phyloP scores from a whole-genome alignment of 2,888 invertebrate genomes.

The Idaea straminata region DNA sequence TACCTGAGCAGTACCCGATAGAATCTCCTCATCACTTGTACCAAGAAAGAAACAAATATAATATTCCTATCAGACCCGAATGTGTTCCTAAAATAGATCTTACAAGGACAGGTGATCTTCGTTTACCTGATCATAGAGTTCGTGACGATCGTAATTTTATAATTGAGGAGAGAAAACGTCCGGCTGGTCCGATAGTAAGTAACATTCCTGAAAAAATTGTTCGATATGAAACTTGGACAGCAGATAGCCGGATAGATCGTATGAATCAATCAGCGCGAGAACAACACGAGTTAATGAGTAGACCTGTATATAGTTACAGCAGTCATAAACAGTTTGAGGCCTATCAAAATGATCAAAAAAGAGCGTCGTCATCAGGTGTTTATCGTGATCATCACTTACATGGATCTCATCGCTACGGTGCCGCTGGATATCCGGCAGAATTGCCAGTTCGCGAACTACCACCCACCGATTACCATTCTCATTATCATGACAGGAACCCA shows the following conservation, averaged over 20 bases:
- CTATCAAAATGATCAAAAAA: slow-evolving; percentile 67
- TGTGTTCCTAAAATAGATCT: slow-evolving; percentile 74
- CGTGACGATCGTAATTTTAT: slow-evolving; percentile 66
- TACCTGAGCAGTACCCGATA: slow-evolving; percentile 51
- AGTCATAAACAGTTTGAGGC: slow-evolving; percentile 70
- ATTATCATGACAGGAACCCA: slow-evolving; percentile 59
- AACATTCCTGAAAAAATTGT: slow-evolving; percentile 76
- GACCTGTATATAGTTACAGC: slow-evolving; percentile 69
- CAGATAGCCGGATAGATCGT: slow-evolving; percentile 69
- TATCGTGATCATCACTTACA: slow-evolving; percentile 59
- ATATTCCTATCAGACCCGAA: slow-evolving; percentile 52
- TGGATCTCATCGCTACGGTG: slow-evolving; percentile 49
- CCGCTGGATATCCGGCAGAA: slow-evolving; percentile 51
- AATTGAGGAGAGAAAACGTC: slow-evolving; percentile 71
- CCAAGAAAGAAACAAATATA: slow-evolving; percentile 59
- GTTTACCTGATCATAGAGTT: slow-evolving; percentile 55
- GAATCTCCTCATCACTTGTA: slow-evolving; percentile 63
- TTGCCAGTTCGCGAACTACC: slow-evolving; percentile 43
- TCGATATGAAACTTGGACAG: slow-evolving; percentile 70
- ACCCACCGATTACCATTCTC: slow-evolving; percentile 54
- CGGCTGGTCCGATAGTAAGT: slow-evolving; percentile 60
- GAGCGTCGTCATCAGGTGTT: slow-evolving; percentile 41
- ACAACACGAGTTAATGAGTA: slow-evolving; percentile 67
- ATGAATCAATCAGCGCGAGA: slow-evolving; percentile 61
- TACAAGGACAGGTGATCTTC: slow-evolving; percentile 60